Percentiles rank a stretch among this genome's conserved stretches.
Conservation (phyloP, 1,140 invertebrate genomes). For the Heliconius eleuchia region DNA sequence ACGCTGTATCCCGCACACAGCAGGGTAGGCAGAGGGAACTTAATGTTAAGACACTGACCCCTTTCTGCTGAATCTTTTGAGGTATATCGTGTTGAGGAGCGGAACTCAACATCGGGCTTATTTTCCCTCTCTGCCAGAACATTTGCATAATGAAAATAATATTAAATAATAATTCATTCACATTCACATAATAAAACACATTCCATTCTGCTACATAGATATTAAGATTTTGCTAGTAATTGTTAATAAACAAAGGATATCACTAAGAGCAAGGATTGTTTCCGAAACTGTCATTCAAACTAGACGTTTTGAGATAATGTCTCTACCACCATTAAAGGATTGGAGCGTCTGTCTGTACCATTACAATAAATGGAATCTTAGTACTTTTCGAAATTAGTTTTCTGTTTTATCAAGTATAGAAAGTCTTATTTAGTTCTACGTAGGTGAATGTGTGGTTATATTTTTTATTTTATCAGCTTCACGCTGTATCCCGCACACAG, state of each 20-base stretch:
- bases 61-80: too few relatives aligned
- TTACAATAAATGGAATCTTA: conserved; percentile 15
- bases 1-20: too few relatives aligned
- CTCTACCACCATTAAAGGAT: conserved; percentile 19
- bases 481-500: too few relatives aligned
- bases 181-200: not conserved
- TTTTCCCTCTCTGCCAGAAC: too few relatives aligned
- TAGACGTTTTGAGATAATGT: conserved; percentile 22
- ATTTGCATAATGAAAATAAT: too few relatives aligned
- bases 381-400: conserved; percentile 5
- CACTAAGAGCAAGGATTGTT: conserved; percentile 11
- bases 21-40: too few relatives aligned
- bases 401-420: not conserved
- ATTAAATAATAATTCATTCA: too few relatives aligned
- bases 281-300: conserved; percentile 24
- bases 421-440: not conserved
- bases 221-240: not conserved
- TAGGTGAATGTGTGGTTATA: too few relatives aligned
- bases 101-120: too few relatives aligned
- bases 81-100: too few relatives aligned
- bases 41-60: too few relatives aligned
- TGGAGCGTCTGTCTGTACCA: conserved; percentile 11
- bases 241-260: not conserved
- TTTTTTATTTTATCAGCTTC: too few relatives aligned
- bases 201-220: not conserved